Conservation (phyloP, 2,113 vertebrate genomes). For the Percina caprodes region DNA sequence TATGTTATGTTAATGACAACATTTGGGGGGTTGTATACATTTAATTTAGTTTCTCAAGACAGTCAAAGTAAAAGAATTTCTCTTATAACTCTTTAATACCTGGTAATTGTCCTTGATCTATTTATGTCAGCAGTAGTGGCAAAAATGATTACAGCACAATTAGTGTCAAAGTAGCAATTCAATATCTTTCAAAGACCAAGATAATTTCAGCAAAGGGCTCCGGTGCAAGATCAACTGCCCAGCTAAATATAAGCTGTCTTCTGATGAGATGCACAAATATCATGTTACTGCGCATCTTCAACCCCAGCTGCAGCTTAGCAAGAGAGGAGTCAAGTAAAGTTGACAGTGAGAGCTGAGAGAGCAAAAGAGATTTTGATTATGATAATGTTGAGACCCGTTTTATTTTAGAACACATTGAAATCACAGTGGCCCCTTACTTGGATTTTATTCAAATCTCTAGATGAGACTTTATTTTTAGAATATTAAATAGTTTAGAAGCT, state of each 20-base stretch:
- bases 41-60: background rate
- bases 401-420: conserved; percentile 59
- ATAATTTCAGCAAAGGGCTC: conserved; percentile 23
- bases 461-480: conserved; percentile 39
- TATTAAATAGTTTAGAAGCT: conserved; percentile 31
- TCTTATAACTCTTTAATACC: background rate
- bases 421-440: conserved; percentile 1
- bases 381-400: conserved; percentile 46
- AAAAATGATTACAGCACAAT: background rate
- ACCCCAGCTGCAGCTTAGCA: conserved; percentile 56
- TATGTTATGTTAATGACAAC: background rate
- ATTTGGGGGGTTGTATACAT: background rate
- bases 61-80: conserved; percentile 1
- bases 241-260: conserved; percentile 30
- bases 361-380: conserved; percentile 63
- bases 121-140: conserved; percentile 12
- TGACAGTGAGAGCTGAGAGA: conserved; percentile 52
- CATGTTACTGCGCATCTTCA: conserved; percentile 41
- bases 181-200: background rate
- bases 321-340: conserved; percentile 54
- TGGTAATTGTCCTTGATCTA: background rate
- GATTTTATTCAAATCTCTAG: conserved; percentile 42
- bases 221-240: conserved; percentile 17
- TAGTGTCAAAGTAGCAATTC: conserved; percentile 10
- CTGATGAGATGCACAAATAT: conserved; percentile 35